These are phyloP conservation scores for Poeciliopsis turneri DNA, from an alignment of 2,797 vertebrate species.

Conservation along the genomic window DNA sequence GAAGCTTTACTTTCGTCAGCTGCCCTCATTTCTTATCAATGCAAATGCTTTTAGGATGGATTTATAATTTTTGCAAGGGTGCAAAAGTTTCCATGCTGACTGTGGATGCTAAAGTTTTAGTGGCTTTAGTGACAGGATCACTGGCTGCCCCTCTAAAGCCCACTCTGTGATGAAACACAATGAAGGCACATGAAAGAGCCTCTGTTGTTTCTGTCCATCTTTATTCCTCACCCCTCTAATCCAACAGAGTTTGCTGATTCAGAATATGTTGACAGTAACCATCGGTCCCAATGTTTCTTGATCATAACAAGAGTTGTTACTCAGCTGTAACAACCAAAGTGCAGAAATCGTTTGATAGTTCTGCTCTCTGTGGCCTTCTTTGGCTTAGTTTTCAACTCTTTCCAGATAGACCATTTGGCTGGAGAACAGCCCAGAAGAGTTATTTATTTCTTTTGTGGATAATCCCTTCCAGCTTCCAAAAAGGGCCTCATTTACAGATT, in stretches of 20 bases:
- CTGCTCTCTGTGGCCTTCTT: conserved; percentile 34
- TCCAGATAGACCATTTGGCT: conserved; percentile 65
- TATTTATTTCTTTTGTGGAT: conserved; percentile 49
- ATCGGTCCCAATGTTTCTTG: conserved; percentile 43
- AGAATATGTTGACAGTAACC: conserved; percentile 54
- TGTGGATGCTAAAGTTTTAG: conserved; percentile 59
- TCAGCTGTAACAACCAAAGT: conserved; percentile 12
- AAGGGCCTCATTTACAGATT: conserved; percentile 76
- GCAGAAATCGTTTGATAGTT: conserved; percentile 47
- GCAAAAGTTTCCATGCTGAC: conserved; percentile 65
- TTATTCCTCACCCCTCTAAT: conserved; percentile 55
- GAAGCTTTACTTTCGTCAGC: conserved; percentile 37
- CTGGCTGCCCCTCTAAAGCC: conserved; percentile 41
- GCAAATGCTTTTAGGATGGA: conserved; percentile 52
- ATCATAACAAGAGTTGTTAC: conserved; percentile 29
- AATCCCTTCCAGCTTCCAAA: conserved; percentile 73
- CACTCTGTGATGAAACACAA: conserved; percentile 61
- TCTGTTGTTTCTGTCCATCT: conserved; percentile 25
- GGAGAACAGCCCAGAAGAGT: conserved; percentile 56
- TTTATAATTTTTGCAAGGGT: conserved; percentile 48
- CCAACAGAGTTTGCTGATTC: conserved; percentile 63
- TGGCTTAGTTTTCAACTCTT: conserved; percentile 53
- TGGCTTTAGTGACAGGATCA: conserved; percentile 50
- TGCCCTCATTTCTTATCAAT: conserved; percentile 42
- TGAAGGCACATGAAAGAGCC: conserved; percentile 74